Evolutionary conservation across 2,888 invertebrate species (phyloP).

Genomic region (Atrina japonica): DNA sequence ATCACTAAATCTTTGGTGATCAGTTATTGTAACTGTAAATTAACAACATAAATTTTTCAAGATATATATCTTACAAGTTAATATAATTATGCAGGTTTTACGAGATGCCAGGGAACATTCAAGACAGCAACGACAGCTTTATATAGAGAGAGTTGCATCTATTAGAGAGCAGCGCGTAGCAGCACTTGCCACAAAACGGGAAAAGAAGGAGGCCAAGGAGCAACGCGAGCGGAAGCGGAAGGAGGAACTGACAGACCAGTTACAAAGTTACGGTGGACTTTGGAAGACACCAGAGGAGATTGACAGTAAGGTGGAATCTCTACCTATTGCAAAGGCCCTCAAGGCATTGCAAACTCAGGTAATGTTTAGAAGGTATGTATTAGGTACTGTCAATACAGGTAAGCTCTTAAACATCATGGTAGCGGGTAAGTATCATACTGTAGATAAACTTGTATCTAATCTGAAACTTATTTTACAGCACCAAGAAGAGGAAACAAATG

Average conservation of each 20-base stretch:
- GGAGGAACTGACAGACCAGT: slow-evolving; percentile 6
- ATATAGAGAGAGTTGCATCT: slow-evolving; percentile 10
- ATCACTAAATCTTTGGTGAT: too few species aligned
- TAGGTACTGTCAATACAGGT: slow-evolving; percentile 14
- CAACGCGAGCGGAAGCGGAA: slow-evolving; percentile 9
- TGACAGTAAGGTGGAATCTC: slow-evolving; percentile 1
- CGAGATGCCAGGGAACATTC: slow-evolving; percentile 2
- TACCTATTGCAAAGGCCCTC: not conserved
- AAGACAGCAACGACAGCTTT: slow-evolving; percentile 14
- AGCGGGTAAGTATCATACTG: slow-evolving; percentile 22
- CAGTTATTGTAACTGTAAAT: too few species aligned
- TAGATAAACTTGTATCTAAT: slow-evolving; percentile 1
- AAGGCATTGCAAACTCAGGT: slow-evolving; percentile 16
- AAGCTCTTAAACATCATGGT: slow-evolving; percentile 17
- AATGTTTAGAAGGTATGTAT: not conserved
- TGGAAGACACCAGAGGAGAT: slow-evolving; percentile 9
- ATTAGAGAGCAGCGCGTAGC: slow-evolving; percentile 16
- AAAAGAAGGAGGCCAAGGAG: slow-evolving; percentile 8
- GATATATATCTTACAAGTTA: too few species aligned
- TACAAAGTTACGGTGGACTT: slow-evolving; percentile 14
- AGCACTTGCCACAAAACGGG: slow-evolving; percentile 10
- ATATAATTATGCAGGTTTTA: slow-evolving; percentile 13
- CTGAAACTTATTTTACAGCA: slow-evolving; percentile 12
- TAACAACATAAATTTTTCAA: too few species aligned
- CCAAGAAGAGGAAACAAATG: slow-evolving; percentile 1